Evolutionary conservation across 1,140 invertebrate genomes (phyloP), one percentile per base, ranked within the genome.

Genomic region (Pseudomyrmex dendroicus): DNA sequence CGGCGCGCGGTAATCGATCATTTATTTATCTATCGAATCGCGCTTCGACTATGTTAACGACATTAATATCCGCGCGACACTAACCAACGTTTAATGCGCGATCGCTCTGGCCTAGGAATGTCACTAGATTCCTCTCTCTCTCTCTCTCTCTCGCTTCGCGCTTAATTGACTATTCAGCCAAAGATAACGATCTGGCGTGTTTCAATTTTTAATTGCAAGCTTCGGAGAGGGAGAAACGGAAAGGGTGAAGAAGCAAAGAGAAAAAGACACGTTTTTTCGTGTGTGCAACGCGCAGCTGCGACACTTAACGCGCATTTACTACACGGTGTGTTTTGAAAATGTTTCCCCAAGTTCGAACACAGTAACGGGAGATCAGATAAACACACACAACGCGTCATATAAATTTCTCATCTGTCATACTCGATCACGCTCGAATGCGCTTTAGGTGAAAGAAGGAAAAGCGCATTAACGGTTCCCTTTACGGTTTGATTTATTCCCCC

Each of bases 1-100:
- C 62, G 8, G 54, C 10, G 35, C 1, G 63, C 17, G 63, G 5
- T 83, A 83, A 83, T 77, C 82, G 63, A 83, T 80, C 44, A 80
- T 4, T 15, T 0, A 59, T 63, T n/a, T 62, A 74, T 74, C 59
- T 62, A 83, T 25, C 68, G 22, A 67, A 67, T 59, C 12, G 46
- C 15, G 25, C 12, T 46, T 52, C 67, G 57, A 76, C n/a, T 83
- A 10, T 63, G 4, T 22, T 83, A 77, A 57, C 78, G 44, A n/a
- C 22, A 78, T 61, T 77, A 35, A 57, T 57, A 77, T 48, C 25
- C 22, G 17, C 70, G 22, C 15, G 73, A 68, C 62, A 54, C 17
- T 66, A 59, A 67, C 17, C 59, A 59, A 67, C 61, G 22, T 56
- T 77, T 20, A 20, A 77, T 74, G n/a, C 46, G 44, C 70, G 35